These are phyloP conservation scores for Lineus longissimus DNA, from an alignment of 1,140 invertebrate species.

Conservation along the genomic window DNA sequence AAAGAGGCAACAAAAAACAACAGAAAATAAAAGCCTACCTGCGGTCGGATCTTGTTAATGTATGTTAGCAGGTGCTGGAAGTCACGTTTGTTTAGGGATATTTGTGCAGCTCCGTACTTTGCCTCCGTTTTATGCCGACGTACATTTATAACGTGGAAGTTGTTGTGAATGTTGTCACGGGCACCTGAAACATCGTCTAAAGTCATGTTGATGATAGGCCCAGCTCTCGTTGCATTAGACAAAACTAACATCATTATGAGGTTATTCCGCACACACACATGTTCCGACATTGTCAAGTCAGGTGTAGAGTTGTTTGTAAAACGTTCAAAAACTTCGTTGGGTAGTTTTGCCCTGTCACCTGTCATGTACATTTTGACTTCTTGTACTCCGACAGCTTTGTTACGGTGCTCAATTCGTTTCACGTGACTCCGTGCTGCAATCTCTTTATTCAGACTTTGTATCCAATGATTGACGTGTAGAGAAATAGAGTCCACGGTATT, in stretches of 20 bases:
- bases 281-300: neutral
- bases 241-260: neutral
- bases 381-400: neutral
- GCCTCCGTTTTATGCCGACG: conserved; percentile 1
- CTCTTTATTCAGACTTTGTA: conserved; percentile 1
- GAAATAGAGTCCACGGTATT: neutral
- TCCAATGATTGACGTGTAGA: neutral
- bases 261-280: neutral
- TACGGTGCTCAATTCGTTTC: neutral
- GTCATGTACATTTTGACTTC: neutral
- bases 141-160: neutral
- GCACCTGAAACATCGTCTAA: neutral
- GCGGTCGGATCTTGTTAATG: neutral
- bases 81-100: neutral
- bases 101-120: conserved; percentile 2
- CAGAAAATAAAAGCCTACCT: neutral
- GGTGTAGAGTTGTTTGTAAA: neutral
- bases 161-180: conserved; percentile 1
- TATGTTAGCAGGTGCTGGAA: neutral
- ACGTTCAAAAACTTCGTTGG: too few relatives aligned
- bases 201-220: conserved; percentile 1
- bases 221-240: neutral
- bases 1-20: too few relatives aligned
- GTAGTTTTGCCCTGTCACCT: neutral
- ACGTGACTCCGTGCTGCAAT: neutral